phyloP scores from a whole-genome alignment of 2,113 vertebrate genomes.

The Seriola dumerili region DNA sequence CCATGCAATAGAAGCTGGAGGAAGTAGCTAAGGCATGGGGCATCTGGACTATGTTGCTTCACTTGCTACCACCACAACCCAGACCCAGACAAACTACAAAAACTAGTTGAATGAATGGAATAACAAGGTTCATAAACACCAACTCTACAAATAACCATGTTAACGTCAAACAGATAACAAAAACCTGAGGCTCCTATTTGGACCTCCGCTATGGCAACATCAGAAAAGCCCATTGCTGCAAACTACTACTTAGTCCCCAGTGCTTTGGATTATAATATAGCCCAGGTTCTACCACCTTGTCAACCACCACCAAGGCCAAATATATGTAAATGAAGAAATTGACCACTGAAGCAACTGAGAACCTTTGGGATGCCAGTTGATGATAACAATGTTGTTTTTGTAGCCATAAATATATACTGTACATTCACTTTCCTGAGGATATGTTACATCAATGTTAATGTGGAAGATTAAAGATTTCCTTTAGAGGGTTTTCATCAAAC shows the following conservation, averaged over 20 bases:
- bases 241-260: not conserved
- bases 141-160: not conserved
- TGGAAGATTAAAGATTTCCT: no score
- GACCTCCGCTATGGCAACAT: not conserved
- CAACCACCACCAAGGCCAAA: not conserved
- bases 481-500: no score
- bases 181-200: not conserved
- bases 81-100: not conserved
- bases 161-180: not conserved
- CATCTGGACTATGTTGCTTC: not conserved
- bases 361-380: no score
- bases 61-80: not conserved
- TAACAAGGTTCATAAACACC: slow-evolving; percentile 1
- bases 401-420: not conserved
- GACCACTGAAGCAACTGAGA: not conserved
- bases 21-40: not conserved
- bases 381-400: not conserved
- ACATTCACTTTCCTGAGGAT: not conserved
- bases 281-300: not conserved
- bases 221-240: not conserved
- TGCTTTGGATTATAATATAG: not conserved
- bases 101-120: not conserved
- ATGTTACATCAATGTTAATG: not conserved
- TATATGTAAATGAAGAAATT: not conserved
- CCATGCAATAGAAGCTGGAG: not conserved